A percentile compares a stretch with the other conserved stretches of the same genome.
These are phyloP conservation scores for Taenioides sp. DNA, from an alignment of 2,797 vertebrate species.

Conservation along the genomic window DNA sequence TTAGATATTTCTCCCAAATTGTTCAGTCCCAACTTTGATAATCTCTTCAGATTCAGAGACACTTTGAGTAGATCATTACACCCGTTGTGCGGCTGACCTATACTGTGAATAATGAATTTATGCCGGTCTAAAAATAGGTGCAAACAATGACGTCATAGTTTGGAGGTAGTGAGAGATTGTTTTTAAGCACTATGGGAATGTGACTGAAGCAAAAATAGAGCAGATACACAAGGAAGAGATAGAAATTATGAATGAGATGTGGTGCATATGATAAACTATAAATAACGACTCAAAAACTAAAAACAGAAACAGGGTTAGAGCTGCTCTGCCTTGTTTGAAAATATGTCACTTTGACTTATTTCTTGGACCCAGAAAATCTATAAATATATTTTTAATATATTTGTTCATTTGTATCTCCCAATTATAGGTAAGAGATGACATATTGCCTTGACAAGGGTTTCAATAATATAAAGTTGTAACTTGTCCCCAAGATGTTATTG, in stretches of 20 bases:
- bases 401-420: too few relatives aligned
- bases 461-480: too few relatives aligned
- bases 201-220: background rate
- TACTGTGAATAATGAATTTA: background rate
- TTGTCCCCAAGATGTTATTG: too few relatives aligned
- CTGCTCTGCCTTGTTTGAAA: too few relatives aligned
- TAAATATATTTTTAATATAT: background rate
- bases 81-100: too few relatives aligned
- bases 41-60: background rate
- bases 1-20: background rate
- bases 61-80: background rate
- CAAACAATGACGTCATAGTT: background rate
- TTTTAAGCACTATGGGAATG: background rate
- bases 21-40: background rate
- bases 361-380: background rate
- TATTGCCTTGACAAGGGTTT: too few relatives aligned
- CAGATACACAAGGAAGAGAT: background rate
- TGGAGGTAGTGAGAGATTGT: background rate
- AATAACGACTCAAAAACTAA: background rate
- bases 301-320: background rate
- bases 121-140: background rate
- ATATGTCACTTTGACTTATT: background rate
- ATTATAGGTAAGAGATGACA: too few relatives aligned
- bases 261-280: background rate
- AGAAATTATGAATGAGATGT: background rate